Conservation (phyloP, 2,113 vertebrate genomes). For the Chamaetylas fuelleborni region DNA sequence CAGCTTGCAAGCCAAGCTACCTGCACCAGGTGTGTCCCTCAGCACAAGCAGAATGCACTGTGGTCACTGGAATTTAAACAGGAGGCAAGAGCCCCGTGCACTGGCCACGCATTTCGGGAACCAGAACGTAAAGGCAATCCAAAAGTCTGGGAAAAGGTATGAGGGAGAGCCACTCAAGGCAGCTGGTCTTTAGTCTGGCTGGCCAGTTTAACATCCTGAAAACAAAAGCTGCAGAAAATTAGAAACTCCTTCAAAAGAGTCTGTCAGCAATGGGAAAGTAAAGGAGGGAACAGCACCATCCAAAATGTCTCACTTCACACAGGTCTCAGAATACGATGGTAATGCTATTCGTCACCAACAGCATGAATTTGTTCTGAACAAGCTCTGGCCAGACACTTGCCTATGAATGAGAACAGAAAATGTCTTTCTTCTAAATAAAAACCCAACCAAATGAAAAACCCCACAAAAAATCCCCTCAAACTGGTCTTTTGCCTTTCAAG, state of each 20-base stretch:
- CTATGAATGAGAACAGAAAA: neutral
- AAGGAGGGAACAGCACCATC: neutral
- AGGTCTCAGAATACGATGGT: neutral
- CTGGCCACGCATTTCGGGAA: rapidly evolving
- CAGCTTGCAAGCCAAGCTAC: neutral
- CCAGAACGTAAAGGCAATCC: neutral
- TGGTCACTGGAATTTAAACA: neutral
- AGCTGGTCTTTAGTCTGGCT: neutral
- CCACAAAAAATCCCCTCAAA: neutral
- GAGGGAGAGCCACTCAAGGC: neutral
- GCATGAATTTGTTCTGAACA: neutral
- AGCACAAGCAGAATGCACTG: rapidly evolving
- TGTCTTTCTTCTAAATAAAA: neutral
- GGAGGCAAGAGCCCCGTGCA: neutral
- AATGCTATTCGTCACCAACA: neutral
- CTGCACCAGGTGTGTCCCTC: neutral
- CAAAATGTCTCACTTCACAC: neutral
- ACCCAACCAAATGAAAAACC: neutral
- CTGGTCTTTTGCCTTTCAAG: neutral
- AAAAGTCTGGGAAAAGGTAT: neutral
- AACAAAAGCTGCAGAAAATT: neutral
- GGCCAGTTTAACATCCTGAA: neutral
- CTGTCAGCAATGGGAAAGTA: neutral
- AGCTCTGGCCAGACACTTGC: neutral
- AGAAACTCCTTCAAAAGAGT: neutral